Base-by-base conservation (phyloP, 2,888 invertebrate species). In the Acanthococcus lagerstroemiae region DNA sequence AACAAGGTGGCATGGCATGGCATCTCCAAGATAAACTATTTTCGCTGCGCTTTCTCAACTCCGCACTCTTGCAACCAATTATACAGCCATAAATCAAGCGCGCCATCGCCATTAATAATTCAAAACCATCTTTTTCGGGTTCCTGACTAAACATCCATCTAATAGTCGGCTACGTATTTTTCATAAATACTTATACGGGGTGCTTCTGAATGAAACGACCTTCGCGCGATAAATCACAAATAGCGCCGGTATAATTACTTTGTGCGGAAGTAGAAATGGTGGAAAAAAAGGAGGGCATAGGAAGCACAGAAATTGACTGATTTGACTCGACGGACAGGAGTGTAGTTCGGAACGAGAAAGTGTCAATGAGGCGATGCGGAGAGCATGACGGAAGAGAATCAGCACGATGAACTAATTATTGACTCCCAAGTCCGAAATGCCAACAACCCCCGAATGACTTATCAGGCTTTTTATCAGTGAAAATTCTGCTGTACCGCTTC, bases 61-160 rank as follows among this genome's bases (percentile, higher is more conserved):
- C 61, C 26, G 61, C 61, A 50, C 52, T 48, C 61, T 61, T 61
- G 61, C 61, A 48, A 61, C 61, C 65, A 65, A 65, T 65, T 65
- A 65, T 65, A 65, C 30, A 48, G 25, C 55, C 27, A 65, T 65
- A 65, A 65, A 65, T 65, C 65, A 55, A 27, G 19, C n/a, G 24
- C 46, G 56, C 26, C 44, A 25, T 45, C 44, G 45, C 48, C 56
- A 56, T 55, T 65, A 65, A 65, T 65, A 65, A 55, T 55, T 27
- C 45, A 22, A 46, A 61, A 61, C 27, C 48, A 48, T 25, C 61
- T 61, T 50, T 52, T 22, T 19, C 12, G 19, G 5, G 5, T 52
- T 52, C 7, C 12, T 3, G 15, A 7, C 22, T 52, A 15, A 4
- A 22, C 22, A 22, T 52, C 24, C 22, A 37, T 37, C 12, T 37